Base-by-base conservation (phyloP, 1,140 invertebrate genomes). In the Acromyrmex heyeri region DNA sequence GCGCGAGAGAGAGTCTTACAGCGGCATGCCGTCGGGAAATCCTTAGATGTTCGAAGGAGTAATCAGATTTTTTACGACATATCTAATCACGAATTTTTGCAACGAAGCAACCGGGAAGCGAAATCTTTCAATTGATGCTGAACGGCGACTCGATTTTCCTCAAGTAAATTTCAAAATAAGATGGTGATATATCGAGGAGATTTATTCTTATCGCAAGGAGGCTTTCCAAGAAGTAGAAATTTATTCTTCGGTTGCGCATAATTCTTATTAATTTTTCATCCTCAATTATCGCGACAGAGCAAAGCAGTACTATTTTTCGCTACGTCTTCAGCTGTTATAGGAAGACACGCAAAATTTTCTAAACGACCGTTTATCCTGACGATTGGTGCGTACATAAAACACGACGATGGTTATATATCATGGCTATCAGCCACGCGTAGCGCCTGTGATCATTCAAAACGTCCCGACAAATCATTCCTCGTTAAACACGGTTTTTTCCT, bases 381-480 rank as follows among this genome's bases (percentile, higher is more conserved):
- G 55, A 83, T 83, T 38, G 38, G 53, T 62, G 55, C 69, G 55
- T 38, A 61, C 69, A 61, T 75, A 62, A 81, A 81, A 57, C 53
- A 73, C 55, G 55, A 83, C 18, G 69, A 18, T 12, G 69, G 18
- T 75, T 72, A 24, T 83, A 75, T 16, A 75, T 83, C 79, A 83
- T 18, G 57, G 53, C 69, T 83, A 83, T 83, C 79, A 61, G 79
- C 38, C 69, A 57, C 55, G 79, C 69, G 67, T 83, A 70, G 55
- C 69, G 65, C 12, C 67, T 75, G 79, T 18, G 82, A 77, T 78
- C 82, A 67, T 85, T 85, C 75, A 85, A 77, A 85, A 64, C 48
- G 57, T 59, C 30, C 61, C 30, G 79, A 90, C 87, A 91, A 89
- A 91, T 91, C 70, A 87, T 89, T 85, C 64, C 83, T 89, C 87